A percentile compares a stretch with the other conserved stretches of the same genome.
These are phyloP conservation scores for Ovis canadensis DNA, from an alignment of 2,113 vertebrate genomes.

Conservation along the genomic window DNA sequence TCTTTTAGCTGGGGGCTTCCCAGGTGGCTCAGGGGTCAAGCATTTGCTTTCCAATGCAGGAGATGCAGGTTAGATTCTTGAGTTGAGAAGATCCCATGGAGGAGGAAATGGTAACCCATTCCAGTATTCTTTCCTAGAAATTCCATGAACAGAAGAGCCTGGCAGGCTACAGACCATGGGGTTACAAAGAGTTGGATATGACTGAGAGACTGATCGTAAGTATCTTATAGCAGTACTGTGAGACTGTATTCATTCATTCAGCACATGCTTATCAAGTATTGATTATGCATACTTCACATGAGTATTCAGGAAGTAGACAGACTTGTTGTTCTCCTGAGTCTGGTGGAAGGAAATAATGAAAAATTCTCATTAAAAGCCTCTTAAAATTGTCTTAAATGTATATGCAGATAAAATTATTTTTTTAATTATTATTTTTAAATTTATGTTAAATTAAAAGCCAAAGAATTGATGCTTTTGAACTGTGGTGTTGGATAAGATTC, in stretches of 20 bases:
- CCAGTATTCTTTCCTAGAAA: background rate
- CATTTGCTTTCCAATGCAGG: background rate
- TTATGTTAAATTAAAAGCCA: background rate
- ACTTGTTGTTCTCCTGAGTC: background rate
- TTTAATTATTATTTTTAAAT: constrained; percentile 14
- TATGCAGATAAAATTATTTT: background rate
- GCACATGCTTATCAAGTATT: background rate
- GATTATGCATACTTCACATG: background rate
- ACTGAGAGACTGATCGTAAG: background rate
- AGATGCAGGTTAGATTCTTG: background rate
- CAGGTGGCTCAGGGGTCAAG: background rate
- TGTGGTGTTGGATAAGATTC: too few species aligned
- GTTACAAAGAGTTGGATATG: background rate
- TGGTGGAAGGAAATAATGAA: constrained; percentile 12
- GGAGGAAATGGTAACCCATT: background rate
- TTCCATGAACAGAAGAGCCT: background rate
- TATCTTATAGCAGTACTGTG: background rate
- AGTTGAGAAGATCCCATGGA: background rate
- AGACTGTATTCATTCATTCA: background rate
- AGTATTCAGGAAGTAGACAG: background rate
- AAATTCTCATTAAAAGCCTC: background rate
- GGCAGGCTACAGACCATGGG: background rate
- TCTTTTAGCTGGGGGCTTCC: background rate
- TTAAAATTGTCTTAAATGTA: background rate
- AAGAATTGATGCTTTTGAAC: too few species aligned